Conservation (phyloP, 1,140 invertebrate species). For the Prorops nasuta region DNA sequence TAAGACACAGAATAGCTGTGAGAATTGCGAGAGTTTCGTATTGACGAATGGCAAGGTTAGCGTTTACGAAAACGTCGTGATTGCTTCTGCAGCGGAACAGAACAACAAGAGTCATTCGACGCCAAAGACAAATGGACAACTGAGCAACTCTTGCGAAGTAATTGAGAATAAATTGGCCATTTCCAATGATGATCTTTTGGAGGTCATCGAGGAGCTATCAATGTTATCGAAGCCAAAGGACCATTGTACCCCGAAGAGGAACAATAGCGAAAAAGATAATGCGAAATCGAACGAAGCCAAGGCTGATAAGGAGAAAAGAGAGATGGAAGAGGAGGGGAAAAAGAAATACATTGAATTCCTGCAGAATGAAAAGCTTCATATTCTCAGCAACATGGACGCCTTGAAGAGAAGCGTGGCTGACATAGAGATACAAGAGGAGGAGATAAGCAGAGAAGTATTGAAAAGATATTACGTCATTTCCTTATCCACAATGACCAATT, state of each 20-base stretch:
- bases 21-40: too few relatives aligned
- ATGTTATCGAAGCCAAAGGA: constrained; percentile 50
- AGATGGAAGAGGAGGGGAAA: constrained; percentile 42
- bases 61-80: constrained; percentile 43
- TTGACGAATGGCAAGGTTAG: constrained; percentile 44
- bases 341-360: constrained; percentile 51
- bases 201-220: constrained; percentile 50
- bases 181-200: constrained; percentile 54
- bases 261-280: constrained; percentile 53
- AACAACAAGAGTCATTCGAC: constrained; percentile 24
- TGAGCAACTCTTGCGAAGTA: constrained; percentile 38
- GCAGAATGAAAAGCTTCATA: constrained; percentile 50
- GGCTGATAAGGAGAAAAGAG: constrained; percentile 44
- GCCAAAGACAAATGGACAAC: constrained; percentile 31
- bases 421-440: constrained; percentile 79
- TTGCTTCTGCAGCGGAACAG: constrained; percentile 3
- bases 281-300: constrained; percentile 56
- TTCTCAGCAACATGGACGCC: constrained; percentile 50
- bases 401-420: constrained; percentile 77
- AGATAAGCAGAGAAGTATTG: constrained; percentile 79
- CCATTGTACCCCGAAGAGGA: constrained; percentile 46
- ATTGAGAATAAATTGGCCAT: constrained; percentile 56
- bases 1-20: too few relatives aligned
- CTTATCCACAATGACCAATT: constrained; percentile 3
- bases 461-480: too few relatives aligned